Percentiles rank a stretch among this genome's conserved stretches.
phyloP scores from a whole-genome alignment of 2,797 vertebrate genomes.

The Delichon dasypus region DNA sequence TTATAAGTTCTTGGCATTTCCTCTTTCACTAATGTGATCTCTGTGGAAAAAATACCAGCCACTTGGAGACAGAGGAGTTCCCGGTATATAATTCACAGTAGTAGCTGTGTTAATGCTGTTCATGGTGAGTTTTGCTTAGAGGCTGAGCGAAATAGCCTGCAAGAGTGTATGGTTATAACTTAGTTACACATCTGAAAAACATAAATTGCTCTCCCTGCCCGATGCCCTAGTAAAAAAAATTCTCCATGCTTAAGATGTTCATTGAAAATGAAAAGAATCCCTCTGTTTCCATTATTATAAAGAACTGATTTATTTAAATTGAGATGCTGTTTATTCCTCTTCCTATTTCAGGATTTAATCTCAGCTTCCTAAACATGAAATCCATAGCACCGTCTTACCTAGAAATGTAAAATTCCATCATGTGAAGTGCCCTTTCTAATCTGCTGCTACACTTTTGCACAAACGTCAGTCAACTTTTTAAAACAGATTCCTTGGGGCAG shows the following conservation, averaged over 20 bases:
- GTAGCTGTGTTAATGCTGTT: not conserved
- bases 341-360: not conserved
- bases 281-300: not conserved
- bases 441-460: not conserved
- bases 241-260: not conserved
- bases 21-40: not conserved
- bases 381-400: not conserved
- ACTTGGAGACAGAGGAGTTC: not conserved
- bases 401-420: not conserved
- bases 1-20: not conserved
- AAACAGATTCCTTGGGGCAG: not conserved
- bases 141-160: not conserved
- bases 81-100: not conserved
- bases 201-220: not conserved
- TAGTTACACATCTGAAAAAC: slow-evolving; percentile 4
- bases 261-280: not conserved
- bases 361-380: not conserved
- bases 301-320: not conserved
- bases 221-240: not conserved
- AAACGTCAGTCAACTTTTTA: not conserved
- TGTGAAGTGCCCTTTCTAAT: not conserved
- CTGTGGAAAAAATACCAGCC: not conserved
- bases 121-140: slow-evolving; percentile 6
- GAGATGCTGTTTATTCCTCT: not conserved
- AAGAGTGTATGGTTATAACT: not conserved